Conservation (phyloP, 2,888 invertebrate species). For the Drosophila leonis region DNA sequence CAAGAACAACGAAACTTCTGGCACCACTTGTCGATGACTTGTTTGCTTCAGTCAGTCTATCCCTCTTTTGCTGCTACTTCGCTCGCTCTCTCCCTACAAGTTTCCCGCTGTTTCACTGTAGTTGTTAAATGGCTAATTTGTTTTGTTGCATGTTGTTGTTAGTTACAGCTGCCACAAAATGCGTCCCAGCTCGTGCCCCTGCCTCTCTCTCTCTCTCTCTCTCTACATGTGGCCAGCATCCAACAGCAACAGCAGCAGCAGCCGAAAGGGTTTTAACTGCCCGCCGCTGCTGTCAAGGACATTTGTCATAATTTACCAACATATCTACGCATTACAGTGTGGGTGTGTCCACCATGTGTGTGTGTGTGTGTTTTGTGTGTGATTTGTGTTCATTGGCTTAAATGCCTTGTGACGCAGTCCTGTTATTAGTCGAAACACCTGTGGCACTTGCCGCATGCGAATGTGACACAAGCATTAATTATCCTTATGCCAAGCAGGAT, state of each 20-base stretch:
- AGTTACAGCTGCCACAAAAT: conserved; percentile 77
- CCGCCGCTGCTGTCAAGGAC: conserved; percentile 73
- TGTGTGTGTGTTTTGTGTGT: conserved; percentile 41
- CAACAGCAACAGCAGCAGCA: neutral
- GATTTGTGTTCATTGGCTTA: conserved; percentile 76
- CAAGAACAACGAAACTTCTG: conserved; percentile 7
- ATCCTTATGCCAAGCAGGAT: conserved; percentile 42
- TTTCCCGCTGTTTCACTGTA: conserved; percentile 2
- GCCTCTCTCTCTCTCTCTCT: neutral
- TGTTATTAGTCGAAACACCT: conserved; percentile 83
- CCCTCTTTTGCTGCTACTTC: neutral
- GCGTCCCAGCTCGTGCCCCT: conserved; percentile 14
- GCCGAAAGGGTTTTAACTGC: conserved; percentile 65
- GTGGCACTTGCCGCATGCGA: conserved; percentile 82
- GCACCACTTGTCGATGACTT: conserved; percentile 50
- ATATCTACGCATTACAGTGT: conserved; percentile 36
- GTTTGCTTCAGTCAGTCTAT: conserved; percentile 10
- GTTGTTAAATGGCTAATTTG: conserved; percentile 80
- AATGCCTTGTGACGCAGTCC: conserved; percentile 60
- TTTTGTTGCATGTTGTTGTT: conserved; percentile 74
- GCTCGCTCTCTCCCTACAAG: neutral
- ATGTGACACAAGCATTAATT: conserved; percentile 80
- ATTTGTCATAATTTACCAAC: conserved; percentile 79
- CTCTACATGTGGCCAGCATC: conserved; percentile 6
- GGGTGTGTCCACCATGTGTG: conserved; percentile 24